Evolutionary conservation across 2,113 vertebrate genomes (phyloP).

Genomic region (Clarias magur): DNA sequence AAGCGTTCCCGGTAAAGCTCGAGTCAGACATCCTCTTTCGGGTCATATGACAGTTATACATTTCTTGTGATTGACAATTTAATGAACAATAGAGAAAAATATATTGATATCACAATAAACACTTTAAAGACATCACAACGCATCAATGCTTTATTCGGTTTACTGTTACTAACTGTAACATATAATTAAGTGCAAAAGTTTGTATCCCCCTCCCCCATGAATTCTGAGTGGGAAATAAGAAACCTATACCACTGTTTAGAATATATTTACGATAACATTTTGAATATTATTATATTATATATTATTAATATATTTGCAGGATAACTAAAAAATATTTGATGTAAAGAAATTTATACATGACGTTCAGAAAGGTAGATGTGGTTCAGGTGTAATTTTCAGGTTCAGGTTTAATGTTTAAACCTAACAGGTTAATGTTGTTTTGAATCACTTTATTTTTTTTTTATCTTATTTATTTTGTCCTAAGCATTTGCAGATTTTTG

Average conservation of each 20-base stretch:
- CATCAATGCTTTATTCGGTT: background rate
- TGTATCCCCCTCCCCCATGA: background rate
- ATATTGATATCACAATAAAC: background rate
- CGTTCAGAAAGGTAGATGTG: background rate
- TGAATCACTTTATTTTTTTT: background rate
- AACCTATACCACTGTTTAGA: background rate
- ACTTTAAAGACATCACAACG: background rate
- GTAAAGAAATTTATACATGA: background rate
- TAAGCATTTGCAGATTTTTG: background rate
- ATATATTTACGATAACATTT: background rate
- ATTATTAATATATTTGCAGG: too few species aligned
- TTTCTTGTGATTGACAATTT: background rate
- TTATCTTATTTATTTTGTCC: background rate
- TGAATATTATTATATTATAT: too few species aligned
- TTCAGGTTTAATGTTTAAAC: background rate
- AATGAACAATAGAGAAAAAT: background rate
- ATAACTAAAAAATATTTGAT: background rate
- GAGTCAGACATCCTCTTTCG: background rate
- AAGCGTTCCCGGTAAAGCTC: conserved; percentile 34
- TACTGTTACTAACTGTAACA: background rate
- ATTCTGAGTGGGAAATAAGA: background rate
- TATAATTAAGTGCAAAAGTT: background rate
- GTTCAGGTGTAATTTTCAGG: background rate
- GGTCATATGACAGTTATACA: background rate
- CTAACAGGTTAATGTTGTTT: background rate